A percentile compares a stretch with the other conserved stretches of the same genome.
Conservation (phyloP, 64 coral and sea anemone genomes). For the Pocillopora verrucosa region DNA sequence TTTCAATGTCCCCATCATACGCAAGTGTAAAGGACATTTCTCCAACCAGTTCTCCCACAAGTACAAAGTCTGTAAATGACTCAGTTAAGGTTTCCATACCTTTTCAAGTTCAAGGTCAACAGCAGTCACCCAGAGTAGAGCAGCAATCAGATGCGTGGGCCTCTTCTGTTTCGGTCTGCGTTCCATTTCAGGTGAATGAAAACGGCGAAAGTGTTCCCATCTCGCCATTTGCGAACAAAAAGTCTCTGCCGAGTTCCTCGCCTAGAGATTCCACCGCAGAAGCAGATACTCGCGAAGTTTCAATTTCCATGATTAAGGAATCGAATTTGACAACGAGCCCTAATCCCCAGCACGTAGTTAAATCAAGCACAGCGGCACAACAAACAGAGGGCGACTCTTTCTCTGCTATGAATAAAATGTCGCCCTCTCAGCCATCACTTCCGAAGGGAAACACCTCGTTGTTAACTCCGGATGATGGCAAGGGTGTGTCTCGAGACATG, state of each 20-base stretch:
- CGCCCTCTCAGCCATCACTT: not conserved
- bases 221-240: not conserved
- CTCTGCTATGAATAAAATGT: not conserved
- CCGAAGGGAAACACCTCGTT: not conserved
- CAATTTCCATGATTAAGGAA: not conserved
- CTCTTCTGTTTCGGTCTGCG: constrained; percentile 56
- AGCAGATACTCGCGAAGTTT: not conserved
- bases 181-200: constrained; percentile 62
- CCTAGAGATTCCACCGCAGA: not conserved
- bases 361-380: not conserved
- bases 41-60: not conserved
- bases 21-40: constrained; percentile 17
- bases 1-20: constrained; percentile 34
- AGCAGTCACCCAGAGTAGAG: not conserved
- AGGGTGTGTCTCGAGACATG: constrained; percentile 3
- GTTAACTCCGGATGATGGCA: not conserved
- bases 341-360: not conserved
- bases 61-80: constrained; percentile 33
- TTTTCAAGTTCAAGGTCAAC: constrained; percentile 47
- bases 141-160: constrained; percentile 31
- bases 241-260: not conserved
- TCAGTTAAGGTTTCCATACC: constrained; percentile 61
- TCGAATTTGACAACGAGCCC: not conserved
- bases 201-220: constrained; percentile 22
- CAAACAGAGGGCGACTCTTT: not conserved